Conservation (phyloP, 1,140 invertebrate genomes). For the Dryas iulia region DNA sequence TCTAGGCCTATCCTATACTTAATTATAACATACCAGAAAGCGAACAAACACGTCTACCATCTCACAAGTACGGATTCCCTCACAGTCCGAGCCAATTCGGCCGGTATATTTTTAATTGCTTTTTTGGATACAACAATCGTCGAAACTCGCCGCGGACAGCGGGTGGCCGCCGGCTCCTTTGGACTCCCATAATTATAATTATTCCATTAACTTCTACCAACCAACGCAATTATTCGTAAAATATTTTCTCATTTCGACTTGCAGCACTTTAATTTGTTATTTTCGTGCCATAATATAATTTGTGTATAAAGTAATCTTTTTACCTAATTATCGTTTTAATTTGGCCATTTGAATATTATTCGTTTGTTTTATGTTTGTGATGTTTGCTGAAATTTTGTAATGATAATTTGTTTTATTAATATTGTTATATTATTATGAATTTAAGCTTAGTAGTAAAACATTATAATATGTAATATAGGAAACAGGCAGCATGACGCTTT, state of each 20-base stretch:
- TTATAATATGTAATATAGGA: too few species aligned
- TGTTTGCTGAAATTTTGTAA: neutral
- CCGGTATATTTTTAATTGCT: conserved; percentile 70
- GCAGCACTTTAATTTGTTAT: conserved; percentile 47
- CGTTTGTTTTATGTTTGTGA: neutral
- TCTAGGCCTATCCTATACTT: neutral
- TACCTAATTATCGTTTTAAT: conserved; percentile 30
- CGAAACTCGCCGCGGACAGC: conserved; percentile 54
- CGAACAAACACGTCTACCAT: conserved; percentile 15
- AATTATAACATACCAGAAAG: neutral
- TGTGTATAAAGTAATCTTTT: conserved; percentile 25
- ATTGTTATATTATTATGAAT: too few species aligned
- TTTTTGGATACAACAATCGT: conserved; percentile 71
- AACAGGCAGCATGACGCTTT: too few species aligned
- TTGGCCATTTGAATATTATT: neutral
- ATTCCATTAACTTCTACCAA: conserved; percentile 72
- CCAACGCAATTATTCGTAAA: conserved; percentile 66
- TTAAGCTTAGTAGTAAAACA: too few species aligned
- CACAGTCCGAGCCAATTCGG: conserved; percentile 57
- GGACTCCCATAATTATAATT: conserved; percentile 72
- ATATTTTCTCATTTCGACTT: conserved; percentile 56
- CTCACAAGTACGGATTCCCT: conserved; percentile 29
- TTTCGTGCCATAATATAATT: conserved; percentile 37
- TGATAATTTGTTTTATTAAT: too few species aligned
- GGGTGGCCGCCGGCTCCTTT: conserved; percentile 70